Conservation (phyloP, 2,888 invertebrate species). For the Trachelus stipa region DNA sequence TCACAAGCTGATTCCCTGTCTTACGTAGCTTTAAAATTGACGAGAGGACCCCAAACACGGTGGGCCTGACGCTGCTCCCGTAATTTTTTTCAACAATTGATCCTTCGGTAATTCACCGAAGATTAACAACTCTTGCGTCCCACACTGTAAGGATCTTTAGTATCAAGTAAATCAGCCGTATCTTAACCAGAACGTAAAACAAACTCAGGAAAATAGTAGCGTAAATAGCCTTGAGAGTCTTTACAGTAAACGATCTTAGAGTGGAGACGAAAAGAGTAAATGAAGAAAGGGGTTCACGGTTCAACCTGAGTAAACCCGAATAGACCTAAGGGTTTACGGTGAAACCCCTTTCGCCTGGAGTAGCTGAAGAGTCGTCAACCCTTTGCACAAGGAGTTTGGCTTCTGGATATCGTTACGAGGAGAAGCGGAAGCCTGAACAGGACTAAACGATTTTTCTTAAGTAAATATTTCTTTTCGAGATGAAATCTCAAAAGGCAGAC, state of each 20-base stretch:
- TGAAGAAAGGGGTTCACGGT: not conserved
- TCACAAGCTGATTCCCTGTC: not conserved
- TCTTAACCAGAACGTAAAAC: not conserved
- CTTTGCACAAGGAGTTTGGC: not conserved
- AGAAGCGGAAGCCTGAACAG: not conserved
- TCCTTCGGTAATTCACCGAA: not conserved
- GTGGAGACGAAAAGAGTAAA: not conserved
- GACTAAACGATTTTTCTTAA: not conserved
- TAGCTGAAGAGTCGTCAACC: not conserved
- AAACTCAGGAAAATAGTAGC: not conserved
- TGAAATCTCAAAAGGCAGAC: not conserved
- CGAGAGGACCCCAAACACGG: not conserved
- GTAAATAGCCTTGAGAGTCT: not conserved
- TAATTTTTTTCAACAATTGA: not conserved
- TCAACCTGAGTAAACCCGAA: not conserved
- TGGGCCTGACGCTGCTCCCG: not conserved
- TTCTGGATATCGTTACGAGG: not conserved
- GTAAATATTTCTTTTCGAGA: not conserved
- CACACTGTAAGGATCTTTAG: not conserved
- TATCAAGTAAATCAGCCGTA: not conserved
- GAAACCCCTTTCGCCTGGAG: not conserved
- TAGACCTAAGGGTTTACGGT: not conserved
- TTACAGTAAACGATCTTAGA: not conserved
- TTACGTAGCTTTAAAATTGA: not conserved
- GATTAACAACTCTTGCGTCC: not conserved